These are phyloP conservation scores for Dendronephthya gigantea DNA, from an alignment of 64 coral and sea anemone species.

Conservation along the genomic window DNA sequence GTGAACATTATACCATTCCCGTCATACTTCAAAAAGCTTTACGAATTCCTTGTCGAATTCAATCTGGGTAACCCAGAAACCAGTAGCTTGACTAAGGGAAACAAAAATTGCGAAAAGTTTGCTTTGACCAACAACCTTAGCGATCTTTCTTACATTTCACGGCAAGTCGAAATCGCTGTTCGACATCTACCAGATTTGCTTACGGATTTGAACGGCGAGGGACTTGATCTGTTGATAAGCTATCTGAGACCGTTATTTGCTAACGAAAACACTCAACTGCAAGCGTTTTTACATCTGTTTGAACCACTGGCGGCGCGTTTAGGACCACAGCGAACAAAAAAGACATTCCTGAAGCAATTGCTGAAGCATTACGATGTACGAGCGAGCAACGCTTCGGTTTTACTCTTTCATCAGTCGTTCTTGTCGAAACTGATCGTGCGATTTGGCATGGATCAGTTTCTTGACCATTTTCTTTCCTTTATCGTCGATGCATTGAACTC, in stretches of 20 bases:
- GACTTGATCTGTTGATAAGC: conserved; percentile 59
- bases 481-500: neutral
- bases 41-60: conserved; percentile 54
- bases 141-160: conserved; percentile 22
- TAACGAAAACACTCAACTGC: conserved; percentile 40
- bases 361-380: conserved; percentile 58
- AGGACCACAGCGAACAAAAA: conserved; percentile 47
- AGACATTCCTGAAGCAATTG: conserved; percentile 65
- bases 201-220: conserved; percentile 59
- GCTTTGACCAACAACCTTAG: neutral
- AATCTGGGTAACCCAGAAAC: conserved; percentile 2
- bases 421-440: conserved; percentile 85
- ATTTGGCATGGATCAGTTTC: conserved; percentile 66
- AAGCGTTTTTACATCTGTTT: conserved; percentile 68
- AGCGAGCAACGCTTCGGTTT: conserved; percentile 13
- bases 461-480: conserved; percentile 54
- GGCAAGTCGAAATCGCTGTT: conserved; percentile 51
- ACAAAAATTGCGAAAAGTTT: neutral
- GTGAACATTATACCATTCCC: conserved; percentile 67
- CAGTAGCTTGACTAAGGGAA: neutral
- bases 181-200: conserved; percentile 47
- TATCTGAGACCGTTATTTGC: conserved; percentile 67
- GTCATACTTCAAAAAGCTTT: conserved; percentile 55
- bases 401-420: conserved; percentile 56
- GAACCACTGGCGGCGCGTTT: conserved; percentile 53